Evolutionary conservation across 2,797 vertebrate genomes (phyloP).

Genomic region (Acanthornis magna): DNA sequence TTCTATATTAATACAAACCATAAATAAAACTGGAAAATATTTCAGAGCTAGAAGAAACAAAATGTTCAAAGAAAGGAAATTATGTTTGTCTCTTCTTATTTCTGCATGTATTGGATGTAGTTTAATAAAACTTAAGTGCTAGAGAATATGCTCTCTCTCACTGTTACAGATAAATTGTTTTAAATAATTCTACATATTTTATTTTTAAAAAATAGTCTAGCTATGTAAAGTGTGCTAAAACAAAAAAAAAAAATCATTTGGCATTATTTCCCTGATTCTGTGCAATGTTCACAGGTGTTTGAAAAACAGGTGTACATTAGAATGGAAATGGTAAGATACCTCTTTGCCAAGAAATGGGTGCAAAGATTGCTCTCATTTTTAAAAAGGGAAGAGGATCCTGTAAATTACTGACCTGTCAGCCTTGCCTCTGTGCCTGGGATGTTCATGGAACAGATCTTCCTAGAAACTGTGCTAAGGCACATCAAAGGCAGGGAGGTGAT

Average conservation of each 20-base stretch:
- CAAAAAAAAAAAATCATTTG: background rate
- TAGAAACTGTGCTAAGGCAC: background rate
- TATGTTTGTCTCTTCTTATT: background rate
- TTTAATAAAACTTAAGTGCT: background rate
- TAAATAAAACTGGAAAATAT: slow-evolving; percentile 15
- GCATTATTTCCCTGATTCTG: background rate
- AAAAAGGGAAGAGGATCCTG: background rate
- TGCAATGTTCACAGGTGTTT: background rate
- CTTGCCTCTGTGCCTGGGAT: background rate
- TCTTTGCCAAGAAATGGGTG: background rate
- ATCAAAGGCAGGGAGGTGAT: background rate
- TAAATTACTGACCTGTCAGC: background rate
- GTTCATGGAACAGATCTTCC: background rate
- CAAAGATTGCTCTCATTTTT: background rate
- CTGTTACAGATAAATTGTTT: background rate
- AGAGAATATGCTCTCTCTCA: background rate
- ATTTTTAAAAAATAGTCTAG: background rate
- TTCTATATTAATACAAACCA: background rate
- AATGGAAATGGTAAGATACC: background rate
- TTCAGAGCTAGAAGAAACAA: slow-evolving; percentile 29
- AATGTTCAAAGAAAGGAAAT: slow-evolving; percentile 18
- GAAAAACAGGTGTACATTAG: background rate
- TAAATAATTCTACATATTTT: background rate
- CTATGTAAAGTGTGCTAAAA: background rate
- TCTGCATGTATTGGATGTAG: background rate